phyloP scores from a whole-genome alignment of 2,797 vertebrate species.

The Sciurus vulgaris region DNA sequence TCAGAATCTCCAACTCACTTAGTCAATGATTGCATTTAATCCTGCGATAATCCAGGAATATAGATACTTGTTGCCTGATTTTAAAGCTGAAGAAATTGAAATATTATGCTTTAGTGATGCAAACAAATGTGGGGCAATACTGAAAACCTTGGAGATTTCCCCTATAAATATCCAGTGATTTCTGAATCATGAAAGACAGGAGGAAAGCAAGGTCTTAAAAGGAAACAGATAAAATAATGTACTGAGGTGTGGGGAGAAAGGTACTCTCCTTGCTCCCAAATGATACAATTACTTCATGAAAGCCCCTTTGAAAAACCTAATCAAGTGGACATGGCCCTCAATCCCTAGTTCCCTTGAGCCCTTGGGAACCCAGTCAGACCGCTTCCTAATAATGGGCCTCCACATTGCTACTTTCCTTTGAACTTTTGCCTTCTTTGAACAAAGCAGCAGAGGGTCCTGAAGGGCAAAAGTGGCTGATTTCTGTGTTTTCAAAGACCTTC shows the following conservation, averaged over 20 bases:
- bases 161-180: conserved; percentile 18
- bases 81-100: conserved; percentile 40
- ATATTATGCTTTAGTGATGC: background rate
- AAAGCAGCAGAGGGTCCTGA: conserved; percentile 46
- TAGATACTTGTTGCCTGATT: background rate
- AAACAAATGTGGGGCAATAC: background rate
- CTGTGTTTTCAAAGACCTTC: conserved; percentile 49
- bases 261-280: background rate
- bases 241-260: background rate
- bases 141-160: background rate
- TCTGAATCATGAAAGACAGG: background rate
- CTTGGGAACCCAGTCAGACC: background rate
- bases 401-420: conserved; percentile 70
- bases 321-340: conserved; percentile 27
- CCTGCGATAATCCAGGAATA: background rate
- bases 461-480: conserved; percentile 53
- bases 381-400: conserved; percentile 20
- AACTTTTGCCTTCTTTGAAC: conserved; percentile 68
- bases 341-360: conserved; percentile 25
- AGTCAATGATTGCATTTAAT: conserved; percentile 33
- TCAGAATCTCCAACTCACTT: conserved; percentile 26
- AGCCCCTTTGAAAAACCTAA: conserved; percentile 58
- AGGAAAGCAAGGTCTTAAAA: conserved; percentile 14
- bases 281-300: conserved; percentile 28
- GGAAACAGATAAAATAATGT: background rate